Base-by-base conservation (phyloP, 1,140 invertebrate species). In the Rhysida immarginata region DNA sequence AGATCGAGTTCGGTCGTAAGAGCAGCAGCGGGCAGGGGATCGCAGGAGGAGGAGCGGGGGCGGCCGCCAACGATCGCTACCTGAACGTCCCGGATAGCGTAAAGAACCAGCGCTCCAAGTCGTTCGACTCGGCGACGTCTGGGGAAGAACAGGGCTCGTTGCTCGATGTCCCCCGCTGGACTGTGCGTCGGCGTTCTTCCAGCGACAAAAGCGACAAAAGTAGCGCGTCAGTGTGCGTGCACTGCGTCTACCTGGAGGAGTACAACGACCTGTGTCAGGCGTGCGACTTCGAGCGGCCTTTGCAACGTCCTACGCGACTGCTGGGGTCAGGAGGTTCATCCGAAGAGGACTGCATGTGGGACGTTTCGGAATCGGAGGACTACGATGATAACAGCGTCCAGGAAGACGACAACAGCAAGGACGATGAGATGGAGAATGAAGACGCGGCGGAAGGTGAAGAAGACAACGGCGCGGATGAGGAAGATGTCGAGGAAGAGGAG, bases 1-100 rank as follows among this genome's bases (percentile, higher is more conserved):
- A 89, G 72, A 87, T 88, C 65, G 84, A 88, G 65, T 67, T 87
- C 63, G 84, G 85, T 61, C 77, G 81, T 24, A 81, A 82, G 68
- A 25, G 68, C 58, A 13, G 56, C 58, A 46, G 57, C 54, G 56
- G 59, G 46, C 1, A 68, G 57, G 5, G 56, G 57, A 44, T 55
- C 53, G 54, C 58, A 50, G 1, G 18, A 23, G 29, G 23, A 43
- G 23, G 35, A 21, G 49, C 54, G 20, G 53, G 26, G 16, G 11
- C 43, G 24, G 24, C 43, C 21, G 45, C 20, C 8, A 18, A 24
- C 16, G 23, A 29, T 2, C 2, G 18, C 27, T 56, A 2, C 14
- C 29, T 44, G 2, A 13, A 62, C 56, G 26, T 61, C 62, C 53
- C 62, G 61, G 18, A 56, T 58, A 27, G 64, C 62, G 53, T 74